Evolutionary conservation across 2,888 invertebrate genomes (phyloP).

Genomic region (Tenthredo distinguenda): DNA sequence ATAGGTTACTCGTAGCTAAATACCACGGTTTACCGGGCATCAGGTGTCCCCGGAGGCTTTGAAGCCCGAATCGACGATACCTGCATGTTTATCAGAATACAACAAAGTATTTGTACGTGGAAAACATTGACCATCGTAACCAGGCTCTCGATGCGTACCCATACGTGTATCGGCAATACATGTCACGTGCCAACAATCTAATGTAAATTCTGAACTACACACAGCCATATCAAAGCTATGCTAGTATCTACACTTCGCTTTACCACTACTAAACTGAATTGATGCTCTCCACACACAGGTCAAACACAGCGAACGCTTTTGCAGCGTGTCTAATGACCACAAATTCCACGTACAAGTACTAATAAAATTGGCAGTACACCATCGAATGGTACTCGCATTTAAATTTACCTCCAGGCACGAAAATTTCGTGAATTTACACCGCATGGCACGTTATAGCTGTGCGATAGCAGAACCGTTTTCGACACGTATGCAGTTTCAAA

Average conservation of each 20-base stretch:
- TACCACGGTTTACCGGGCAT: neutral
- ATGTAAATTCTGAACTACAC: constrained; percentile 24
- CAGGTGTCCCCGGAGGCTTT: neutral
- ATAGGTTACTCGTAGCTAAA: constrained; percentile 6
- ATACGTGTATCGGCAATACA: neutral
- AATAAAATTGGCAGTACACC: constrained; percentile 4
- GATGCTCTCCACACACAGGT: constrained; percentile 10
- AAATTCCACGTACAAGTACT: constrained; percentile 23
- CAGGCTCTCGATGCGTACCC: neutral
- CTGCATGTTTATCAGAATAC: constrained; percentile 41
- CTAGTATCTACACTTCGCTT: neutral
- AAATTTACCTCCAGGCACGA: neutral
- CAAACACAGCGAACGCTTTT: neutral
- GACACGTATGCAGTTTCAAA: neutral
- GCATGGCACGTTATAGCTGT: neutral
- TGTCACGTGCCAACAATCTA: constrained; percentile 32
- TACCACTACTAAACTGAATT: constrained; percentile 14
- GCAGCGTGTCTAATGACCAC: constrained; percentile 29
- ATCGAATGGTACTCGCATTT: neutral
- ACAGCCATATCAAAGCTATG: neutral
- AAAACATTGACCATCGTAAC: constrained; percentile 36
- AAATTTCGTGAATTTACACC: neutral
- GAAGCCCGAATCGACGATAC: neutral
- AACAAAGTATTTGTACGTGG: constrained; percentile 37
- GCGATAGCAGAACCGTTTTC: neutral